Percentiles rank a stretch among this genome's conserved stretches.
phyloP scores from a whole-genome alignment of 1,140 invertebrate species.

The Cotesia chilonis region DNA sequence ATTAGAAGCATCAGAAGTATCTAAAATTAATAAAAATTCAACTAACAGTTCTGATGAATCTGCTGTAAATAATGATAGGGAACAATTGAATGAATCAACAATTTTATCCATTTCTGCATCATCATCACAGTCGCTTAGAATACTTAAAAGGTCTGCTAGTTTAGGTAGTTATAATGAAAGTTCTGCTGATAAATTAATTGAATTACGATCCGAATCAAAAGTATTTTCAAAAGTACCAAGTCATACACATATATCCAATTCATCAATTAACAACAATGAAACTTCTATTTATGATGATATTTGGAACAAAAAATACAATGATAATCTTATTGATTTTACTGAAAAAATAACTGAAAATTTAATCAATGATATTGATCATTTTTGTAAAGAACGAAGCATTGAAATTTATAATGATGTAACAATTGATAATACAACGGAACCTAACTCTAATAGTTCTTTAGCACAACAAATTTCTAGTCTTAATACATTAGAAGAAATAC shows the following conservation, averaged over 20 bases:
- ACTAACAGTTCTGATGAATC: not conserved
- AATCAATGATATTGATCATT: constrained; percentile 79
- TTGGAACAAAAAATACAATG: constrained; percentile 72
- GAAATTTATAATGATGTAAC: constrained; percentile 26
- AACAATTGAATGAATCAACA: constrained; percentile 7
- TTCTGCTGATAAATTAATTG: constrained; percentile 71
- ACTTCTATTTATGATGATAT: constrained; percentile 58
- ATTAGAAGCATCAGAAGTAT: not conserved
- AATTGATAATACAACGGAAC: not conserved
- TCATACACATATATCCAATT: not conserved
- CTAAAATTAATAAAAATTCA: constrained; percentile 5
- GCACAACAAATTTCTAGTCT: not conserved
- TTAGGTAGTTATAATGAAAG: constrained; percentile 75
- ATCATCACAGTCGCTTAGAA: constrained; percentile 55
- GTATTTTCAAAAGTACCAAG: not conserved
- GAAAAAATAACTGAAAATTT: constrained; percentile 79
- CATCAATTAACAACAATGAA: constrained; percentile 1
- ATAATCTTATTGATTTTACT: constrained; percentile 79
- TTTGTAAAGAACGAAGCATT: constrained; percentile 49
- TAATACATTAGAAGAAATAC: constrained; percentile 11
- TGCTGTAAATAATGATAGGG: not conserved
- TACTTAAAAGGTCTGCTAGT: constrained; percentile 73
- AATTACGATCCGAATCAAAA: constrained; percentile 9
- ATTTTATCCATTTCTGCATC: not conserved
- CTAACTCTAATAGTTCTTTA: not conserved